Percentiles rank a stretch among this genome's conserved stretches.
These are phyloP conservation scores for Nudaria mundana DNA, from an alignment of 2,888 invertebrate genomes.

Conservation along the genomic window DNA sequence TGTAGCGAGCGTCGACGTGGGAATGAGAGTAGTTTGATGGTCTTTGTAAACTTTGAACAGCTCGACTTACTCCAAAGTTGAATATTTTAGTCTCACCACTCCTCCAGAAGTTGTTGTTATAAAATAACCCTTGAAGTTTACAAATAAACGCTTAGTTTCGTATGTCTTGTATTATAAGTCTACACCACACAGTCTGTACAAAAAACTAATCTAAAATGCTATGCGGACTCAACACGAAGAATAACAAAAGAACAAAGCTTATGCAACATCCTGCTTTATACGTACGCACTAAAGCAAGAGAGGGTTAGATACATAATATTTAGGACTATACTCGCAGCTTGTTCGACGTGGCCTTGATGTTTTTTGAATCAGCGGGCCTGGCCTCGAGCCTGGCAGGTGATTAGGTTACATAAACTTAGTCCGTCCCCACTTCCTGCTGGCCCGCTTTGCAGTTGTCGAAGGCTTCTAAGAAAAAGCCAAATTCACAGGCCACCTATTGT, in stretches of 20 bases:
- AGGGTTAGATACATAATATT: conserved; percentile 69
- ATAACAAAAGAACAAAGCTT: conserved; percentile 78
- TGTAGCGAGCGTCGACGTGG: conserved; percentile 47
- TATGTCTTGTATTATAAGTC: conserved; percentile 42
- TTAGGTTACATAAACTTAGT: conserved; percentile 80
- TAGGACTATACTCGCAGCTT: conserved; percentile 59
- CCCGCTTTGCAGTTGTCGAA: conserved; percentile 75
- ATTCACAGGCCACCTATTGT: conserved; percentile 65
- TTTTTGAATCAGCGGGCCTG: conserved; percentile 62
- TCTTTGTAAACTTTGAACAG: conserved; percentile 54
- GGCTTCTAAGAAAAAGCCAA: conserved; percentile 72
- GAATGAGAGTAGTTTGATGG: conserved; percentile 55
- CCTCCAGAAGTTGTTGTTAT: conserved; percentile 17
- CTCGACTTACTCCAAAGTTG: conserved; percentile 37
- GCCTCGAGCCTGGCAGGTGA: conserved; percentile 76
- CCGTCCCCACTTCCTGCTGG: conserved; percentile 78
- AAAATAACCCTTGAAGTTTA: conserved; percentile 38
- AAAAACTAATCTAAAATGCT: conserved; percentile 77
- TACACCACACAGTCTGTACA: conserved; percentile 48
- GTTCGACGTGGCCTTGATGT: conserved; percentile 73
- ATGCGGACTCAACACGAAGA: conserved; percentile 58
- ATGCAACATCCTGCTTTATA: conserved; percentile 77
- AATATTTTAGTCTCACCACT: conserved; percentile 31
- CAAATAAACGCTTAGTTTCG: conserved; percentile 53
- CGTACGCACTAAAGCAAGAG: conserved; percentile 49